Evolutionary conservation across 2,888 invertebrate species (phyloP), one percentile per base, ranked within the genome.

Genomic region (Mactromeris polynyma): DNA sequence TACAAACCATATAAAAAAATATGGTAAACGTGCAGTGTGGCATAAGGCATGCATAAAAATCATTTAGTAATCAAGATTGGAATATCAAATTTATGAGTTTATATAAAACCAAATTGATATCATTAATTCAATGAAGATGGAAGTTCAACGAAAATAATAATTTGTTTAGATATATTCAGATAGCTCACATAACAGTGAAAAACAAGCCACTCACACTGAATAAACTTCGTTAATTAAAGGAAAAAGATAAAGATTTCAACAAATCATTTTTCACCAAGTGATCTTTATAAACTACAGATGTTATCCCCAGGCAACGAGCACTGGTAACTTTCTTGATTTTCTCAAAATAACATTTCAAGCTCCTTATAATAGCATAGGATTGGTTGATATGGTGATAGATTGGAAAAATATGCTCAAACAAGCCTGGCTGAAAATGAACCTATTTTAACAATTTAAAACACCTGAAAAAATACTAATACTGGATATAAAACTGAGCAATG

Each of bases 291-390:
- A 64, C 26, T 26, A 26, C 26, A 64, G 58, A 26, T 64, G 58
- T 64, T 26, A 36, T 19, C 73, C 31, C 26, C 19, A 31, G 36
- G 36, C 31, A 0, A 26, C 31, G 33, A 69, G 69, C 33, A 31
- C 69, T 17, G n/a, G 69, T 14, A 33, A 73, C 3, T 17, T 73
- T 73, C 73, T 17, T 33, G 31, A 73, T 36, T 36, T 73, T 33
- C 73, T 36, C 17, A 73, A 73, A 73, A 73, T 73, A 73, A 73
- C 73, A 73, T 73, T 73, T 73, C 17, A 36, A 36, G 36, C 19
- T 36, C 21, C 36, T 73, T 17, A 36, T 17, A 33, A 33, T 17
- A 33, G 31, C 19, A 73, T 17, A 73, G 73, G 73, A 73, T 73
- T 36, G 73, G 33, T 73, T 4, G 14, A 14, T 17, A 73, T 36